Evolutionary conservation across 2,888 invertebrate species (phyloP), one percentile per base, ranked within the genome.

Genomic region (Hirtodrosophila histrioides): DNA sequence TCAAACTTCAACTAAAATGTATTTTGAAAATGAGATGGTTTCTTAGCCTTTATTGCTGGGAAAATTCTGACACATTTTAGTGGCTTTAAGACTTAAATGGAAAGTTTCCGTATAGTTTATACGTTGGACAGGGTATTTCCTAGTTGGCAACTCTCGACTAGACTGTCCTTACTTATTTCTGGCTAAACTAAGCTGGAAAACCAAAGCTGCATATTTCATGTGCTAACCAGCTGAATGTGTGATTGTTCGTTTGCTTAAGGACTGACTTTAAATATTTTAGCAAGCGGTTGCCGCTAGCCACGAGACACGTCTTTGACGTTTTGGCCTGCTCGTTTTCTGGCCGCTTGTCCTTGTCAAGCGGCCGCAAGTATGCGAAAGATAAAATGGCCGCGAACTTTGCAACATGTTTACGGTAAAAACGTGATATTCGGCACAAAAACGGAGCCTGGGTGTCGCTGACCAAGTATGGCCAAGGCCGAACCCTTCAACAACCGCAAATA

Each of bases 391-490:
- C 88, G 84, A 85, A 85, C 78, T 85, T 87, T 84, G 74, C 79
- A 87, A 73, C 86, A 87, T 85, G 88, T 85, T 85, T 85, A 85
- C 89, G 88, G 86, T 82, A 86, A 87, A 85, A 85, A 85, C 85
- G 85, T 85, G 85, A 85, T 85, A 85, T 85, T 85, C 74, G 57
- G 76, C 55, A 63, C 78, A 78, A 88, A 86, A 84, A 80, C 79
- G 29, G 48, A 46, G 64, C 41, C 33, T 46, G 69, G 37, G 50
- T 60, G 43, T 17, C 8, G 58, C 69, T 75, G 82, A 82, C 82
- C 88, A 83, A 82, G 79, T 88, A 88, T 86, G 88, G 68, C 86
- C 88, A 68, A 62, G 67, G 63, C 41, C 72, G 56, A 82, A 72
- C 72, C 88, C 80, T 86, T 88, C 66, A 63, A 75, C 81, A 69